These are phyloP conservation scores for Trochalopteron elliotii DNA, from an alignment of 2,113 vertebrate species.

Conservation along the genomic window DNA sequence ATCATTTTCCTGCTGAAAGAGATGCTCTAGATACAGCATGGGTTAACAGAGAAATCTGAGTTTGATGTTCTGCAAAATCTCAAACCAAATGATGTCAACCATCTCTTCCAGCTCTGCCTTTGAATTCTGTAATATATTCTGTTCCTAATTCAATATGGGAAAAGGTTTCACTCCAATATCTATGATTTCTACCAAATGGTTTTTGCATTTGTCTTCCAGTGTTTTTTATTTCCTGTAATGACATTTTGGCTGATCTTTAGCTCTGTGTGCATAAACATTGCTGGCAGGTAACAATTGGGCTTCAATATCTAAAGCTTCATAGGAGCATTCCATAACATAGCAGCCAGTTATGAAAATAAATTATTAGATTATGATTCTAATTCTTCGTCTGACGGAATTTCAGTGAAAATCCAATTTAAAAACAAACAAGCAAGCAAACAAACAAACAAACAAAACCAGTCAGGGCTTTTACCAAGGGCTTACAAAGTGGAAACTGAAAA, in stretches of 20 bases:
- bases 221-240: constrained; percentile 37
- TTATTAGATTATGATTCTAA: neutral
- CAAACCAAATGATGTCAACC: neutral
- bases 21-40: neutral
- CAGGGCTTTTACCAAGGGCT: neutral
- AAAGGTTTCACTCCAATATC: neutral
- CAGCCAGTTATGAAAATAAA: constrained; percentile 22
- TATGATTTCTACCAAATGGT: constrained; percentile 10
- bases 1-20: neutral
- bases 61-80: neutral
- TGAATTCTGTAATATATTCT: neutral
- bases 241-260: constrained; percentile 31
- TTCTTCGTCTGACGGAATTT: neutral
- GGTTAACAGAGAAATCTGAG: neutral
- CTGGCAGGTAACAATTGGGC: neutral
- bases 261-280: neutral
- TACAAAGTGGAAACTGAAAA: neutral
- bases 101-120: neutral
- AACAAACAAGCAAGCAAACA: too few relatives aligned
- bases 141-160: neutral
- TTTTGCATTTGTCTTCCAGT: neutral
- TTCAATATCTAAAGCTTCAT: constrained; percentile 12
- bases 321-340: neutral
- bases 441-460: too few relatives aligned
- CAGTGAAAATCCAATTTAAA: neutral